Conservation (phyloP, 2,888 invertebrate species). For the Oxystoma pomonae region DNA sequence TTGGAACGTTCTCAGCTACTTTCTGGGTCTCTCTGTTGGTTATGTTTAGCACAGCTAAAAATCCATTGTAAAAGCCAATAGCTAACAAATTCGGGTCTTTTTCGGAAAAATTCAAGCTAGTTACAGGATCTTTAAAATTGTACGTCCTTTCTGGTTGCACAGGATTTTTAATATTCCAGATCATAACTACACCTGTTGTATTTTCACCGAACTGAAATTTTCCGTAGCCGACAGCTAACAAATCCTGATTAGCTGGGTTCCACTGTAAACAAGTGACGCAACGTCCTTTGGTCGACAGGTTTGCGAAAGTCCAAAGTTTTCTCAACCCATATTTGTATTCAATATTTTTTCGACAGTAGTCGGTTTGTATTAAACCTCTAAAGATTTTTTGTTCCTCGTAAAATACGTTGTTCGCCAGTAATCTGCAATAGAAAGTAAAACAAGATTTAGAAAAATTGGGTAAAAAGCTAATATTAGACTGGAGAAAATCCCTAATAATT, state of each 20-base stretch:
- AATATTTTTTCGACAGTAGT: constrained; percentile 60
- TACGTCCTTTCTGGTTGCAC: constrained; percentile 69
- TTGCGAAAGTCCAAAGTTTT: constrained; percentile 64
- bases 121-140: constrained; percentile 59
- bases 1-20: constrained; percentile 29
- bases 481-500: no score
- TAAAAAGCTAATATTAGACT: no score
- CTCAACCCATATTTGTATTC: constrained; percentile 63
- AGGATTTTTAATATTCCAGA: constrained; percentile 82
- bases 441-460: no score
- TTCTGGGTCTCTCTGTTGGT: constrained; percentile 47
- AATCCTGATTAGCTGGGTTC: constrained; percentile 63
- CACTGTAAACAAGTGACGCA: constrained; percentile 63
- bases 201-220: constrained; percentile 57
- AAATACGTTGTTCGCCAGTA: constrained; percentile 65
- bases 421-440: no score
- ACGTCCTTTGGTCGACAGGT: constrained; percentile 49
- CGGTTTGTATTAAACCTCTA: constrained; percentile 56
- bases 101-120: constrained; percentile 66
- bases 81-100: constrained; percentile 68
- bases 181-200: constrained; percentile 60
- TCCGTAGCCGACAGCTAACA: constrained; percentile 74
- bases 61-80: constrained; percentile 71
- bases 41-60: constrained; percentile 67
- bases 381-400: constrained; percentile 65